phyloP scores from a whole-genome alignment of 1,140 invertebrate species.

The Drosophila chauvacae region DNA sequence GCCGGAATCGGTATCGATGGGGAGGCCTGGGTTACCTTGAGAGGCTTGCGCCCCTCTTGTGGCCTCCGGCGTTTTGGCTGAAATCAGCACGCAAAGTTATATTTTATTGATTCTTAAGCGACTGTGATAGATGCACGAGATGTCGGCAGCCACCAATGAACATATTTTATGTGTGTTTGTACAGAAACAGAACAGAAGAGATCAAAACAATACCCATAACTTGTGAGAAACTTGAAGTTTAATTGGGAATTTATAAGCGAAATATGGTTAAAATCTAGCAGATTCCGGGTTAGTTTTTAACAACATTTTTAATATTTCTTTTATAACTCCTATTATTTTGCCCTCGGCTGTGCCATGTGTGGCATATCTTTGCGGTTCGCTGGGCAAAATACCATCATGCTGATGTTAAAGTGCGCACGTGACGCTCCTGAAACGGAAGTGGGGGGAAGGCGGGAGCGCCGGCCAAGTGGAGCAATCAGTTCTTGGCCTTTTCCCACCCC shows the following conservation, averaged over 20 bases:
- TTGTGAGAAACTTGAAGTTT: neutral
- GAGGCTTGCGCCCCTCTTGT: constrained; percentile 37
- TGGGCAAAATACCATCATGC: constrained; percentile 74
- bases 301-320: neutral
- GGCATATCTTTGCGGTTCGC: constrained; percentile 55
- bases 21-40: constrained; percentile 55
- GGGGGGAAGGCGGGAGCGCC: neutral
- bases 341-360: neutral
- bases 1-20: constrained; percentile 9
- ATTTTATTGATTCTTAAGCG: constrained; percentile 81
- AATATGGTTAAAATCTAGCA: neutral
- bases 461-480: constrained; percentile 67
- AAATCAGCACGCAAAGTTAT: constrained; percentile 82
- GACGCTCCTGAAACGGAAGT: constrained; percentile 48
- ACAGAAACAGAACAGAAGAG: neutral
- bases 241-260: neutral
- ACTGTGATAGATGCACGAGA: constrained; percentile 66
- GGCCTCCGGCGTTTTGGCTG: constrained; percentile 45
- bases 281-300: neutral
- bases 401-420: constrained; percentile 79
- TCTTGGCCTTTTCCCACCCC: constrained; percentile 10
- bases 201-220: neutral
- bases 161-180: neutral
- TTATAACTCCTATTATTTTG: neutral
- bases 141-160: constrained; percentile 1